A percentile compares a stretch with the other conserved stretches of the same genome.
phyloP scores from a whole-genome alignment of 2,797 vertebrate species.

The Brachymystax lenok region DNA sequence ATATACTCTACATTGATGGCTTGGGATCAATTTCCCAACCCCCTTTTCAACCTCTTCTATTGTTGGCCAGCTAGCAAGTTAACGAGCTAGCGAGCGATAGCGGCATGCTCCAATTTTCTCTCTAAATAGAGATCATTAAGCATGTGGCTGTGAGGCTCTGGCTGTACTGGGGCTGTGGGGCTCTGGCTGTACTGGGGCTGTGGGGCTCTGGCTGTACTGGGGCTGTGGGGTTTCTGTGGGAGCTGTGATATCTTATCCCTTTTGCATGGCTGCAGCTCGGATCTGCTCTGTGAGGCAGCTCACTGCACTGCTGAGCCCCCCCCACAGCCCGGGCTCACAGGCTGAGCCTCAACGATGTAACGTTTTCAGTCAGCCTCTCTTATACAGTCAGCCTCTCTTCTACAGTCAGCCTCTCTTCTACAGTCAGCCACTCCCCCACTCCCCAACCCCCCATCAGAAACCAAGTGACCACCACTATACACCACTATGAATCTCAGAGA shows the following conservation, averaged over 20 bases:
- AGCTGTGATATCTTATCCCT: conserved; percentile 36
- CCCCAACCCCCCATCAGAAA: neutral
- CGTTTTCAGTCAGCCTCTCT: neutral
- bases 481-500: neutral
- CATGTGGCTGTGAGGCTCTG: neutral
- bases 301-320: conserved; percentile 11
- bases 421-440: neutral
- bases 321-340: neutral
- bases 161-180: conserved; percentile 10
- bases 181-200: conserved; percentile 8
- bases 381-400: neutral
- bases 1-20: neutral
- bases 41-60: neutral
- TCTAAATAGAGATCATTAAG: conserved; percentile 16
- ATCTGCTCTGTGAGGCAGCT: conserved; percentile 17
- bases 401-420: neutral
- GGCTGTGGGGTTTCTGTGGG: neutral
- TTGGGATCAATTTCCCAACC: neutral
- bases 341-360: neutral
- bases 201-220: conserved; percentile 6
- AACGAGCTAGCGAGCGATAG: neutral
- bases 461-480: neutral
- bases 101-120: conserved; percentile 13
- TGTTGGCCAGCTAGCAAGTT: conserved; percentile 2
- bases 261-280: conserved; percentile 44